Evolutionary conservation across 2,113 vertebrate species (phyloP), one percentile per base, ranked within the genome.

Genomic region (Geococcyx californianus): DNA sequence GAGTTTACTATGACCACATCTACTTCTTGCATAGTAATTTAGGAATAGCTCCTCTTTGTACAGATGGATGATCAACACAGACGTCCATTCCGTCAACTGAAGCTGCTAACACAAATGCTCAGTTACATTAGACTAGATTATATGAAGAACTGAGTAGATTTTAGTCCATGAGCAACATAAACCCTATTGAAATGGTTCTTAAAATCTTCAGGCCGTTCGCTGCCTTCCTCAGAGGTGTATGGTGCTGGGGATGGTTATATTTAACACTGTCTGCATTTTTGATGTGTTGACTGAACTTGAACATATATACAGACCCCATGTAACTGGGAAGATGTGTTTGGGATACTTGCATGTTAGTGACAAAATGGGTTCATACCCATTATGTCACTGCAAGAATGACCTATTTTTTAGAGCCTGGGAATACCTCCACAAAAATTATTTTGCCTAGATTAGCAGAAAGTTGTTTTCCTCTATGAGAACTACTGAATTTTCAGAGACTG

Each of bases 231-330:
- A 25, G 11, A 70, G 6, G 4, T 25, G 15, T 52, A 13, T 17
- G 13, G 5, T 36, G 16, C n/a, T 54, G 26, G 13, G 7, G 13
- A n/a, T 31, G 44, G 26, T 44, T 76, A 18, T 21, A n/a, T 42
- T 49, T 29, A 70, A 19, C 29, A n/a, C n/a, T 3, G 1, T 26
- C 13, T 67, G 8, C 6, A 29, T 23, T 16, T 72, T 47, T 81
- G 45, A 26, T 44, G 7, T 38, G 6, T 56, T 77, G 31, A n/a
- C 12, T n/a, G 24, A 44, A 38, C 15, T 44, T 73, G 23, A 8
- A 16, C 3, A 18, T 9, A 21, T 6, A 10, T 24, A 40, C 0
- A 2, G 19, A 56, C 19, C 14, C 2, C 1, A 24, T 20, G 24
- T 34, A 29, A n/a, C 14, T 24, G 74, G 59, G 55, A 73, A 44